Evolutionary conservation across 2,888 invertebrate genomes (phyloP), one percentile per base, ranked within the genome.

Genomic region (Calameuta pallipes): DNA sequence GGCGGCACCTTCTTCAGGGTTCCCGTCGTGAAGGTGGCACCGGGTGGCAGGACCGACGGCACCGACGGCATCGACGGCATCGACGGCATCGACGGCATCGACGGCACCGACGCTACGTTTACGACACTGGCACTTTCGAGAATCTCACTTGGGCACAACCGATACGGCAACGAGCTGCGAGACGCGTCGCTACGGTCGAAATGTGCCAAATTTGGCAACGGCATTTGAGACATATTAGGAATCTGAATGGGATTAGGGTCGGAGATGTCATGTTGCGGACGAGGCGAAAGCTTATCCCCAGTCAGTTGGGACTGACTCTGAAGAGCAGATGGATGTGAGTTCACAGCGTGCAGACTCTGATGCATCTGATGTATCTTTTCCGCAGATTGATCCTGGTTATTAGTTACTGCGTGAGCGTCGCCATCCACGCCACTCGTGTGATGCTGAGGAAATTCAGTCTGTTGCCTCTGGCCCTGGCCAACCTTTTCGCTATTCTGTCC

Each of bases 1-100:
- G 91, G 91, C 23, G 91, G 91, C 37, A 91, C 88, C 78, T 91
- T 91, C 85, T 91, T 91, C 81, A 91, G 79, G 0, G 91, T 91
- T 4, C 91, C 91, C 75, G 77, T 83, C 74, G 75, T 79, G 80
- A 68, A 37, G 34, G 75, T 85, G 82, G 77, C 88, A 89, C 77
- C 88, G 23, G 79, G 73, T 23, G n/a, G 31, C 74, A 74, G 74
- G 23, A 23, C n/a, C 33, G 34, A 35, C 33, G 73, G 31, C 31
- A 23, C n/a, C 33, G 34, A 35, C 33, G 73, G 31, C 31, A 31
- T 31, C 31, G 33, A 35, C 34, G 36, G 13, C 11, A n/a, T 15
- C 74, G 73, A 34, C 34, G 74, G 33, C 33, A 33, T 33, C 33
- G 34, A 36, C 35, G 36, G 15, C 12, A n/a, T 15, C 74, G 74